Evolutionary conservation across 2,797 vertebrate species (phyloP).

Genomic region (Pangasius macronema): DNA sequence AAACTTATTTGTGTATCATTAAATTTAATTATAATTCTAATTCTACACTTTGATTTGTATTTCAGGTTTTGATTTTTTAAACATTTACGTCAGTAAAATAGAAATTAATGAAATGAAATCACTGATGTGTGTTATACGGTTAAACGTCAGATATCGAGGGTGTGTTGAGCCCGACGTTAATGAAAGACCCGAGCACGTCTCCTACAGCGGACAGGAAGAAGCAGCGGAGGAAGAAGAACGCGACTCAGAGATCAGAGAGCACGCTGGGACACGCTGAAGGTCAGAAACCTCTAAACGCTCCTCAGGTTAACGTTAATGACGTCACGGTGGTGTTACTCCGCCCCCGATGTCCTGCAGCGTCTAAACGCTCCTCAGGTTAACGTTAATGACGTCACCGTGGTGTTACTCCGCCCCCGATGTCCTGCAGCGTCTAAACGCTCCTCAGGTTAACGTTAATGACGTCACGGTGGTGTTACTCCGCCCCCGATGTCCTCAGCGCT

Average conservation of each 20-base stretch:
- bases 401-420: background rate
- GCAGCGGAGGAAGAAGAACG: slow-evolving; percentile 90
- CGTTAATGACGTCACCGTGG: background rate
- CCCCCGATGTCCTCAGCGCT: background rate
- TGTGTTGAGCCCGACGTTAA: slow-evolving; percentile 68
- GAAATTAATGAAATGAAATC: background rate
- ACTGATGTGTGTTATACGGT: background rate
- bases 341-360: background rate
- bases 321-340: background rate
- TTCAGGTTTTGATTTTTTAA: background rate
- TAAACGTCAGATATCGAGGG: slow-evolving; percentile 71
- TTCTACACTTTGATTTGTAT: background rate
- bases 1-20: background rate
- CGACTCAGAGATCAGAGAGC: slow-evolving; percentile 87
- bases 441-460: background rate
- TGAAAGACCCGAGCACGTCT: slow-evolving; percentile 64
- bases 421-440: background rate
- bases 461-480: background rate
- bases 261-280: slow-evolving; percentile 89
- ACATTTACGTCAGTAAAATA: background rate
- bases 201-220: slow-evolving; percentile 92
- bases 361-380: background rate
- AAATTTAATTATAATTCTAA: background rate
- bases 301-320: background rate
- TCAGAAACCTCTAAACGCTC: slow-evolving; percentile 59